Conservation (phyloP, 1,140 invertebrate species). For the Drosophila kurseongensis region DNA sequence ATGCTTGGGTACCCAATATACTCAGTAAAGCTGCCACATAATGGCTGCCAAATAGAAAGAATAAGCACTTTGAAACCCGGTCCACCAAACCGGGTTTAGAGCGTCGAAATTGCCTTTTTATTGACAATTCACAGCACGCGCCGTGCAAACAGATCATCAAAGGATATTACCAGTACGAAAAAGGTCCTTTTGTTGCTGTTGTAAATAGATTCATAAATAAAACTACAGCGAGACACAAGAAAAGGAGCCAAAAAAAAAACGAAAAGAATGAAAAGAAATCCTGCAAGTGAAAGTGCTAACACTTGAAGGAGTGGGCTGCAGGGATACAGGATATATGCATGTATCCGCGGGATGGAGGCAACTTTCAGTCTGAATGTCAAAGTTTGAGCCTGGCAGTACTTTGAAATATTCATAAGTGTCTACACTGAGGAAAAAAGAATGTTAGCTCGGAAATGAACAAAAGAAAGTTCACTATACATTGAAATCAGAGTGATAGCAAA, state of each 20-base stretch:
- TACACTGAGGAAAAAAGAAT: neutral
- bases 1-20: conserved; percentile 10
- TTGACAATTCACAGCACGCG: conserved; percentile 65
- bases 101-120: conserved; percentile 54
- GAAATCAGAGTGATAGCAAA: too few species aligned
- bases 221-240: conserved; percentile 23
- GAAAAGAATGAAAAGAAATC: conserved; percentile 8
- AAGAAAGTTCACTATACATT: too few species aligned
- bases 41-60: conserved; percentile 15
- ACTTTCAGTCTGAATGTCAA: conserved; percentile 52
- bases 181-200: conserved; percentile 30
- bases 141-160: conserved; percentile 58
- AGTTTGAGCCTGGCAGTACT: conserved; percentile 35
- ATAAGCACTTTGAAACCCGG: neutral
- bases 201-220: conserved; percentile 61
- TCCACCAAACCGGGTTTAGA: conserved; percentile 22
- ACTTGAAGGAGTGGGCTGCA: neutral
- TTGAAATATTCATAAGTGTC: conserved; percentile 57
- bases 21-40: conserved; percentile 24
- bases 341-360: conserved; percentile 14
- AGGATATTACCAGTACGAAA: conserved; percentile 44
- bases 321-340: conserved; percentile 24
- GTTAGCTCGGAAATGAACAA: neutral
- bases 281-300: conserved; percentile 24
- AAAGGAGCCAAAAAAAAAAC: neutral